Evolutionary conservation across 2,888 invertebrate genomes (phyloP).

Genomic region (Copidosoma aretas): DNA sequence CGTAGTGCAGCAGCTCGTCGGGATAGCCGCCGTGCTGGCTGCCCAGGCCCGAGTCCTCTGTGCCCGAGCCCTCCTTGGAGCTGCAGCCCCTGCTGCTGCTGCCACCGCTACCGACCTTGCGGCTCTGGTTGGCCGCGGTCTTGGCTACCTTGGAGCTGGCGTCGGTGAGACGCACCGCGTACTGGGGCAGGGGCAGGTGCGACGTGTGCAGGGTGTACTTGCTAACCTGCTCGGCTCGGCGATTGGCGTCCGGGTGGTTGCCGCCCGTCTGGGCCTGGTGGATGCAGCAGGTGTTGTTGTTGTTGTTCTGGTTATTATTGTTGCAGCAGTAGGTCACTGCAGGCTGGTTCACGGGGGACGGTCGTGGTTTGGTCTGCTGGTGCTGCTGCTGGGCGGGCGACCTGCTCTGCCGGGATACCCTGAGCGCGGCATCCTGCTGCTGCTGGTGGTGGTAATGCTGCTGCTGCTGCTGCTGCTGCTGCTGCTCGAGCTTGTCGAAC

Average conservation of each 20-base stretch:
- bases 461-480: slow-evolving; percentile 53
- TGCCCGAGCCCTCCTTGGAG: slow-evolving; percentile 69
- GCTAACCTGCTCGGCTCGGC: slow-evolving; percentile 53
- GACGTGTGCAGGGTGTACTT: slow-evolving; percentile 75
- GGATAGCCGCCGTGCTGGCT: slow-evolving; percentile 55
- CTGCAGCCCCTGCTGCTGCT: slow-evolving; percentile 61
- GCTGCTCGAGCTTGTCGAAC: slow-evolving; percentile 64
- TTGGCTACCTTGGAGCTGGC: slow-evolving; percentile 75
- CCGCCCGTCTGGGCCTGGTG: background rate
- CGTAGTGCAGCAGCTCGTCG: slow-evolving; percentile 50
- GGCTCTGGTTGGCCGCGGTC: slow-evolving; percentile 74
- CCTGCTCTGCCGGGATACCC: slow-evolving; percentile 46
- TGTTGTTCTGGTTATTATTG: background rate
- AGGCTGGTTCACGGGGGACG: slow-evolving; percentile 51
- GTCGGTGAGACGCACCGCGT: slow-evolving; percentile 68
- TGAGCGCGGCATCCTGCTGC: slow-evolving; percentile 48
- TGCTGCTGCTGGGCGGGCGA: slow-evolving; percentile 45
- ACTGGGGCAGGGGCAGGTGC: slow-evolving; percentile 79
- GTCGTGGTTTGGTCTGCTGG: slow-evolving; percentile 62
- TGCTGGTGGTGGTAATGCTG: slow-evolving; percentile 41
- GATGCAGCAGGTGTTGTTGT: slow-evolving; percentile 17
- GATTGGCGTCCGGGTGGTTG: slow-evolving; percentile 12
- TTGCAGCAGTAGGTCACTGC: slow-evolving; percentile 1
- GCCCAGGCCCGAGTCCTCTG: slow-evolving; percentile 73
- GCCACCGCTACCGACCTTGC: slow-evolving; percentile 66